Percentiles rank a stretch among this genome's conserved stretches.
These are phyloP conservation scores for Albula goreensis DNA, from an alignment of 2,113 vertebrate species.

Conservation along the genomic window DNA sequence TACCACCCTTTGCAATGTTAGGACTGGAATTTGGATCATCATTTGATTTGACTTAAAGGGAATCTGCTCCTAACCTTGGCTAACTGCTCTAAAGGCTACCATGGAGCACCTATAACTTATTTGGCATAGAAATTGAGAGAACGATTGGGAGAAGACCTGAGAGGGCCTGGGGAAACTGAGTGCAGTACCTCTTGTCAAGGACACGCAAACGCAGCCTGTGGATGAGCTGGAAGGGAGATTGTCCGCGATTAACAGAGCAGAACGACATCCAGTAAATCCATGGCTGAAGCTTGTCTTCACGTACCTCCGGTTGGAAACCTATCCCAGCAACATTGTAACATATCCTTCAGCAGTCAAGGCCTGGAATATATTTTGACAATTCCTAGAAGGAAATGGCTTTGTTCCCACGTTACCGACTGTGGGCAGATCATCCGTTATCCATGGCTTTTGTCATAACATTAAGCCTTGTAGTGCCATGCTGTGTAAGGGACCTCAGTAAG, in stretches of 20 bases:
- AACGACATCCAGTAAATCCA: slow-evolving; percentile 62
- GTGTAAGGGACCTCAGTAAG: slow-evolving; percentile 16
- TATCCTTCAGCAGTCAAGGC: slow-evolving; percentile 57
- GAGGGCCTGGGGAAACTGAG: neutral
- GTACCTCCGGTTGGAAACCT: slow-evolving; percentile 58
- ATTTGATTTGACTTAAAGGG: neutral
- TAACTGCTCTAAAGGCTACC: neutral
- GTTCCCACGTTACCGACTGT: slow-evolving; percentile 68
- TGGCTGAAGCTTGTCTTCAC: slow-evolving; percentile 60
- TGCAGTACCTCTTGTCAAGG: neutral
- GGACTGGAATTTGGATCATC: neutral
- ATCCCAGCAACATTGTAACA: slow-evolving; percentile 66
- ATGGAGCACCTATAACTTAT: neutral
- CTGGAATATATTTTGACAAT: slow-evolving; percentile 67
- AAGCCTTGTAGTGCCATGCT: slow-evolving; percentile 50
- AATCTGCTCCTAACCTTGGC: neutral
- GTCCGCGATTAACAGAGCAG: slow-evolving; percentile 63
- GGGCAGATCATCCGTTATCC: slow-evolving; percentile 69
- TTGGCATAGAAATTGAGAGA: neutral
- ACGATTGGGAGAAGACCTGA: neutral
- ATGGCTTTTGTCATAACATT: slow-evolving; percentile 69
- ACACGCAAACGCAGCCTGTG: slow-evolving; percentile 26
- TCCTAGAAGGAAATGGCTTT: slow-evolving; percentile 55
- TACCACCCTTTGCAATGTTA: neutral
- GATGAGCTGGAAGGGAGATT: slow-evolving; percentile 53